Evolutionary conservation across 37 sponge, comb jelly and placozoan genomes (phyloP), one percentile per base, ranked within the genome.

Genomic region (Aplysina aerophoba): DNA sequence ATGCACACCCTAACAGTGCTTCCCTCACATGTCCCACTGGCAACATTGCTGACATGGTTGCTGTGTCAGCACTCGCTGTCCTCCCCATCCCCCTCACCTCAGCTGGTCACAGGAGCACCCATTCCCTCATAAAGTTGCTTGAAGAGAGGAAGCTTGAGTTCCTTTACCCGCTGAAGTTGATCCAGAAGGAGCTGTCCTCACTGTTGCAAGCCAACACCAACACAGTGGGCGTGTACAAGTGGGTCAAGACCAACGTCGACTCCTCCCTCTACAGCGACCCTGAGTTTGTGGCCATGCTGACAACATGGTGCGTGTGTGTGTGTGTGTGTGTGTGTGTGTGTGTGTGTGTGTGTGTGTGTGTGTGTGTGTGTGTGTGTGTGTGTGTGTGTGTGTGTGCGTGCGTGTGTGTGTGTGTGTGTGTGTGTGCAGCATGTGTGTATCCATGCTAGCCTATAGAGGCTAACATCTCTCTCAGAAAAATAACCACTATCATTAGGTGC

Each of bases 161-260:
- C 73, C 84, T 94, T 33, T 94, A 89, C 59, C 95, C 95, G 20
- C 77, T 94, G 59, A 82, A 72, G 80, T 55, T 69, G 39, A 80
- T 89, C 15, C 87, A 94, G 83, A 36, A 55, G 15, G 88, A 92
- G 22, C 77, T 94, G 37, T 21, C 69, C 0, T 56, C 59, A 27
- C 58, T 73, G 59, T 35, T 94, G 35, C 78, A 73, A 38, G 66
- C 80, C n/a, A 82, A 82, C 19, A n/a, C 72, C 15, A 79, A 79
- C 16, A 68, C 87, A 25, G 83, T 68, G 22, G 24, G 66, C 39
- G 85, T 95, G 33, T 95, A 86, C 63, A 92, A 85, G 80, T 95
- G 95, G 93, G 87, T 95, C 0, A 87, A 87, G 90, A 63, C 77
- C 31, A 81, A 87, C 63, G 90, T 93, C 36, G 85, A 86, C 60